Conservation (phyloP, 2,888 invertebrate genomes). For the Eupithecia pulchellata region DNA sequence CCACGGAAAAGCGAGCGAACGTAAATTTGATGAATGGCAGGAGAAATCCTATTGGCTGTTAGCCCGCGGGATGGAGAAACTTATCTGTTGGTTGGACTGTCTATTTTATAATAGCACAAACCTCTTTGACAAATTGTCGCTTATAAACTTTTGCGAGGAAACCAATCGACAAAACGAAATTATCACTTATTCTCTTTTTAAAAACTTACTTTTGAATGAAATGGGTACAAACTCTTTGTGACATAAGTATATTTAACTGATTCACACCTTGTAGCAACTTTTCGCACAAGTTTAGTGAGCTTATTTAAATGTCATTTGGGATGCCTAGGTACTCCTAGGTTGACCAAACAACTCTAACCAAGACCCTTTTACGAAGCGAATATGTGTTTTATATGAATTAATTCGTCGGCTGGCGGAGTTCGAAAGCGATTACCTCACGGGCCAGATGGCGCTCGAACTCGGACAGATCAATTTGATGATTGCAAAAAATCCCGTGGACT, state of each 20-base stretch:
- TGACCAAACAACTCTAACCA: slow-evolving; percentile 45
- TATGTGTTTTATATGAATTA: slow-evolving; percentile 84
- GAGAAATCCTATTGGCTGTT: slow-evolving; percentile 22
- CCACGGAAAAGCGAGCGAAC: slow-evolving; percentile 50
- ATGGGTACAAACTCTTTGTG: no score
- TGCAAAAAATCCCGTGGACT: slow-evolving; percentile 78
- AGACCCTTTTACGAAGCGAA: slow-evolving; percentile 55
- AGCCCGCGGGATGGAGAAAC: not conserved
- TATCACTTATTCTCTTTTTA: not conserved
- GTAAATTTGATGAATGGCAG: slow-evolving; percentile 33
- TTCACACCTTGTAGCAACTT: not conserved
- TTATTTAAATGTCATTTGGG: no score
- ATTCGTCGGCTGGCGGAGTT: slow-evolving; percentile 78
- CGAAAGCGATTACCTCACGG: slow-evolving; percentile 82
- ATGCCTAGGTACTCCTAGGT: slow-evolving; percentile 1
- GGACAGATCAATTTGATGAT: slow-evolving; percentile 85
- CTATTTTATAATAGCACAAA: not conserved
- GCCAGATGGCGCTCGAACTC: slow-evolving; percentile 82
- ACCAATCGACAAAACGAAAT: not conserved
- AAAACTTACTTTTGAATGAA: not conserved
- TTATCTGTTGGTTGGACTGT: not conserved
- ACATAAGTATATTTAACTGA: not conserved
- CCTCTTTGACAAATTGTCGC: not conserved
- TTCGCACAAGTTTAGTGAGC: not conserved
- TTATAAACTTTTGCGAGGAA: not conserved